Percentiles rank a stretch among this genome's conserved stretches.
phyloP scores from a whole-genome alignment of 2,888 invertebrate genomes.

The Periphyllus acericola region DNA sequence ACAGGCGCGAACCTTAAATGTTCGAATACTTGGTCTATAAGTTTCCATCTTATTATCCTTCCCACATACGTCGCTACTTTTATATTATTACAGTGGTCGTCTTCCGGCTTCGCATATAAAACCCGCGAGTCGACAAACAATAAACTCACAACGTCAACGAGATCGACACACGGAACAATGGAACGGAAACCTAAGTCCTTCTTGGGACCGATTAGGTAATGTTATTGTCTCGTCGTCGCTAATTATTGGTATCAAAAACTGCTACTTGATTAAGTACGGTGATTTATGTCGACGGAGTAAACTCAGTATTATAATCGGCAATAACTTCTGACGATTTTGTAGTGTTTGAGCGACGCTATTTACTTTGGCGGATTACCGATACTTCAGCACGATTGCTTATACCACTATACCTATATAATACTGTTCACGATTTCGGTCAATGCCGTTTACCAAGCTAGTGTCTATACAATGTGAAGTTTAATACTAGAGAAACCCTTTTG shows the following conservation, averaged over 20 bases:
- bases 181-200: not conserved
- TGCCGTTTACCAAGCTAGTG: not conserved
- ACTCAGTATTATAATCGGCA: not conserved
- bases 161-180: not conserved
- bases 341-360: slow-evolving; percentile 2
- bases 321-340: not conserved
- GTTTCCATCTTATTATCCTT: too few species aligned
- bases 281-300: not conserved
- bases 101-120: too few species aligned
- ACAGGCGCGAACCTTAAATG: too few species aligned
- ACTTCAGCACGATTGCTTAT: not conserved
- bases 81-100: too few species aligned
- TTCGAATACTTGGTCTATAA: too few species aligned
- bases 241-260: not conserved
- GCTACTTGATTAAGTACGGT: not conserved
- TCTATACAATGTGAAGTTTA: not conserved
- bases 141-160: not conserved
- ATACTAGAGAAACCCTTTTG: not conserved
- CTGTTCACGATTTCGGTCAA: not conserved
- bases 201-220: not conserved
- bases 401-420: not conserved
- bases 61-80: too few species aligned
- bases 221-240: not conserved
- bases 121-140: not conserved
- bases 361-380: not conserved